Conservation (phyloP, 2,797 vertebrate species). For the Lepus townsendii region DNA sequence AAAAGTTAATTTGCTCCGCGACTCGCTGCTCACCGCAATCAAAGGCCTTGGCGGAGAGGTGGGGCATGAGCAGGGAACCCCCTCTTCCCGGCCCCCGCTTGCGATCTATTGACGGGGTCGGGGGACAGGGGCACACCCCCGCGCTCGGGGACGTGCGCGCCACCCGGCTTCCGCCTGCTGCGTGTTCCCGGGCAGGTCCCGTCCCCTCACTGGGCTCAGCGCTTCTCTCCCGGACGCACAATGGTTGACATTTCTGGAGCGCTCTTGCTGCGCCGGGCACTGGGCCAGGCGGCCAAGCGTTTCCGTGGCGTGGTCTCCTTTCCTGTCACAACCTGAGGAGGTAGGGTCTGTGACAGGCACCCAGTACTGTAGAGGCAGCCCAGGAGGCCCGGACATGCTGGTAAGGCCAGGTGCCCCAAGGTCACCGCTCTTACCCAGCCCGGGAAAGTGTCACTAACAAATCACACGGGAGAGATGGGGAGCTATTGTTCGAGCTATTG, state of each 20-base stretch:
- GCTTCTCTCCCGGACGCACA: neutral
- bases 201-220: neutral
- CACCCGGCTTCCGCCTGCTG: neutral
- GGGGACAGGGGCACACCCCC: neutral
- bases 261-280: neutral
- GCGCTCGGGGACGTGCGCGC: neutral
- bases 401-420: neutral
- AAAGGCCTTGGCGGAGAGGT: constrained; percentile 22
- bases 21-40: constrained; percentile 89
- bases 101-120: neutral
- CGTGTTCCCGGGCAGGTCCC: neutral
- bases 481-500: neutral
- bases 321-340: neutral
- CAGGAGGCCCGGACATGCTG: neutral
- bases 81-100: neutral
- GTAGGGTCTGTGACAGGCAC: neutral
- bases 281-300: neutral
- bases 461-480: neutral
- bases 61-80: neutral
- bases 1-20: constrained; percentile 95
- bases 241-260: constrained; percentile 68
- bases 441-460: neutral
- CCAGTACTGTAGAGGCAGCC: neutral
- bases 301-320: constrained; percentile 10
- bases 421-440: neutral